Evolutionary conservation across 2,888 invertebrate genomes (phyloP), one percentile per base, ranked within the genome.

Genomic region (Tuta absoluta): DNA sequence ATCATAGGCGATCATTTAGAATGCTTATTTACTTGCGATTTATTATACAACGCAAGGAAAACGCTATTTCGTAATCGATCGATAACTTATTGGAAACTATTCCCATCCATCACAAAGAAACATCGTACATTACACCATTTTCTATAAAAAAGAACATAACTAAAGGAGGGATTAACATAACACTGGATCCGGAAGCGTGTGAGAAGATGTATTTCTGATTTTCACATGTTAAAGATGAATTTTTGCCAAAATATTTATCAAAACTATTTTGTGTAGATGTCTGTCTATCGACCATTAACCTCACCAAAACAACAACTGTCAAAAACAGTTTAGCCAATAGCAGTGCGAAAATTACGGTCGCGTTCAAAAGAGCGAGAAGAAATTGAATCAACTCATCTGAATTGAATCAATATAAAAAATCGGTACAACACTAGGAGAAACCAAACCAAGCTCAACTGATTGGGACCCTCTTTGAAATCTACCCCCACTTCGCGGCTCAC

Each of bases 61-160:
- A 79, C 76, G 82, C 82, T 87, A 82, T 91, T 89, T 89, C 91
- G 88, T 91, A 91, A 91, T 82, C 90, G 89, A 91, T 91, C 91
- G 87, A 91, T 91, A 89, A 78, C 62, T 79, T 81, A 64, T 72
- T 84, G 73, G 78, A 87, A 89, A 87, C 85, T 87, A 87, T 84
- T 80, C 75, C 77, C 77, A 83, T 85, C 85, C 77, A 83, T 85
- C 85, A 91, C 91, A 91, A 91, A 91, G 91, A 86, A 86, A 86
- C 79, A 73, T 69, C 49, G 67, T 78, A 77, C 72, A 74, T 72
- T 75, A 70, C 66, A 74, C 70, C 72, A 68, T 66, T 72, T 68
- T 70, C 63, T 57, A 65, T 64, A 63, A 57, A 61, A 65, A 70
- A 58, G 66, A 68, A 71, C 63, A 67, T 68, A 69, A 67, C 70